Conservation (phyloP, 2,797 vertebrate species). For the Chelon labrosus region DNA sequence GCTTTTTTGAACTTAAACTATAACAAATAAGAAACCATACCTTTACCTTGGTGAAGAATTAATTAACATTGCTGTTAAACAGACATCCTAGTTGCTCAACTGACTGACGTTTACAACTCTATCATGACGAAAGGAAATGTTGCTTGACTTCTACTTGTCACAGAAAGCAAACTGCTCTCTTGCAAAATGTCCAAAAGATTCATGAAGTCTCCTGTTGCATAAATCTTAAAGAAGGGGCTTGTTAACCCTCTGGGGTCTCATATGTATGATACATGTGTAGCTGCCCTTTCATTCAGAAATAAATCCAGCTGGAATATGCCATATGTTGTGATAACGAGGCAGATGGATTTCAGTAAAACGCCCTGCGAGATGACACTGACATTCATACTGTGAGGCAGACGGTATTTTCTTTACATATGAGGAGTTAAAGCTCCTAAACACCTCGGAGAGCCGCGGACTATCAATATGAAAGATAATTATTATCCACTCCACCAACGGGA, state of each 20-base stretch:
- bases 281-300: constrained; percentile 3
- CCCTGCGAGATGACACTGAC: constrained; percentile 2
- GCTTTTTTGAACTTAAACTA: not conserved
- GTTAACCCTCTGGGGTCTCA: not conserved
- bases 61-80: constrained; percentile 9
- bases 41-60: not conserved
- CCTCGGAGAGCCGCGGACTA: constrained; percentile 19
- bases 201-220: not conserved
- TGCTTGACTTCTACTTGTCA: constrained; percentile 18
- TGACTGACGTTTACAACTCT: constrained; percentile 9
- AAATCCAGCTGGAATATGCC: not conserved
- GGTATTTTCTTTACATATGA: constrained; percentile 23
- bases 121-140: constrained; percentile 5
- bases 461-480: constrained; percentile 68
- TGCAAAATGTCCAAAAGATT: constrained; percentile 14
- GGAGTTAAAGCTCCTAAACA: constrained; percentile 25
- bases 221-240: not conserved
- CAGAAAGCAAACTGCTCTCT: constrained; percentile 26
- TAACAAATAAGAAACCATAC: not conserved
- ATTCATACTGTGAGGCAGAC: constrained; percentile 9
- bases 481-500: constrained; percentile 41
- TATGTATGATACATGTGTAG: not conserved
- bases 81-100: constrained; percentile 10
- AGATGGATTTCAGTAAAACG: constrained; percentile 15
- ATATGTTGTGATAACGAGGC: constrained; percentile 4